phyloP scores from a whole-genome alignment of 2,888 invertebrate species.

The Lasioglossum malachurum region DNA sequence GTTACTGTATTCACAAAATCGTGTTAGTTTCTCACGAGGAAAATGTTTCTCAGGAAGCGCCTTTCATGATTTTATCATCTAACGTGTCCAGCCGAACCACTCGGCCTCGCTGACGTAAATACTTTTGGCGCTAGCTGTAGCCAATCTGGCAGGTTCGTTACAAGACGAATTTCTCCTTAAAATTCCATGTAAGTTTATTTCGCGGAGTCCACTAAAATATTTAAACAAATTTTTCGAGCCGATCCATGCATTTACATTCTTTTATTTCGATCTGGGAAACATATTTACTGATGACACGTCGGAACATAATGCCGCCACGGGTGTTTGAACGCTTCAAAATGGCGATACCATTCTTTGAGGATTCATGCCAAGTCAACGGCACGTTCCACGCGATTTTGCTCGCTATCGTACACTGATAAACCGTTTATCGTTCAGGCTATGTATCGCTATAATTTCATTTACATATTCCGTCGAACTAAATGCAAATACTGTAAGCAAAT shows the following conservation, averaged over 20 bases:
- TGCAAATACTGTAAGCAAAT: background rate
- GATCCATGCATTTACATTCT: conserved; percentile 52
- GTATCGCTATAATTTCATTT: background rate
- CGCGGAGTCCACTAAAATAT: conserved; percentile 31
- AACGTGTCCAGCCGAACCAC: conserved; percentile 41
- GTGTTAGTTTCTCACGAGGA: conserved; percentile 75
- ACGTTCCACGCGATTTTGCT: background rate
- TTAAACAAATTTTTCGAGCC: conserved; percentile 55
- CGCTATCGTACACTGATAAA: background rate
- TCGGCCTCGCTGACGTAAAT: background rate
- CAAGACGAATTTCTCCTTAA: conserved; percentile 67
- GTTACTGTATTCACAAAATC: conserved; percentile 74
- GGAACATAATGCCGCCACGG: conserved; percentile 75
- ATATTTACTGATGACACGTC: conserved; percentile 65
- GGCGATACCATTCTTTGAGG: conserved; percentile 65
- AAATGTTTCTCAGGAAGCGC: conserved; percentile 80
- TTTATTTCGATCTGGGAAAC: conserved; percentile 54
- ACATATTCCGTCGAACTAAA: background rate
- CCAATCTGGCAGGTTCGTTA: conserved; percentile 66
- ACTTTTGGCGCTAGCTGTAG: conserved; percentile 72
- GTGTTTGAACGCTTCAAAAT: conserved; percentile 76
- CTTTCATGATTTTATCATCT: conserved; percentile 76
- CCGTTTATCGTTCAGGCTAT: background rate
- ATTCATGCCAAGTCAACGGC: conserved; percentile 41
- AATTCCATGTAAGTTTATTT: conserved; percentile 66